Conservation (phyloP, 2,888 invertebrate genomes). For the Acrocera orbiculus region DNA sequence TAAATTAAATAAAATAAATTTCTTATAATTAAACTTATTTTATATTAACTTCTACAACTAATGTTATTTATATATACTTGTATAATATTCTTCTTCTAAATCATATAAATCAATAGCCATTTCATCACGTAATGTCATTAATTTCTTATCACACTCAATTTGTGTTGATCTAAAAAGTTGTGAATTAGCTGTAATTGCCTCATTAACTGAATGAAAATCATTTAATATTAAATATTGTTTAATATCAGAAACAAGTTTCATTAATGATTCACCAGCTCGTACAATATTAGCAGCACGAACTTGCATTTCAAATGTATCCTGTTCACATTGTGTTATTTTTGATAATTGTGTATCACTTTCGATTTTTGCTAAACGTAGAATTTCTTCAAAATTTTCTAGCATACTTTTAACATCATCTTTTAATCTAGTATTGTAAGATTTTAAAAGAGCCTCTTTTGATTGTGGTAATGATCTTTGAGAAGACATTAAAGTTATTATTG, state of each 20-base stretch:
- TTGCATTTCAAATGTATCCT: conserved; percentile 94
- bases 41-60: too few relatives aligned
- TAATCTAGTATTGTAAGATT: conserved; percentile 83
- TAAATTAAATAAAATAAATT: too few relatives aligned
- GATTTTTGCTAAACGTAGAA: conserved; percentile 71
- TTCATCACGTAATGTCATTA: conserved; percentile 82
- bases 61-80: conserved; percentile 29
- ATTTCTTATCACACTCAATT: conserved; percentile 80
- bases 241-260: conserved; percentile 93
- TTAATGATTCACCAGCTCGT: conserved; percentile 86
- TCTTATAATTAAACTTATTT: too few relatives aligned
- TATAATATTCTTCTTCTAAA: conserved; percentile 32
- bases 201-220: conserved; percentile 96
- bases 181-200: conserved; percentile 87
- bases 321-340: conserved; percentile 81
- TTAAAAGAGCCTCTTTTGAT: conserved; percentile 86
- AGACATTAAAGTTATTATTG: too few relatives aligned
- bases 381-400: conserved; percentile 81
- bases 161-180: conserved; percentile 78
- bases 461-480: conserved; percentile 54
- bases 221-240: conserved; percentile 95
- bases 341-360: conserved; percentile 83
- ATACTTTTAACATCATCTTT: conserved; percentile 96
- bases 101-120: conserved; percentile 67
- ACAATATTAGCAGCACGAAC: conserved; percentile 93